Conservation (phyloP, 2,888 invertebrate species). For the Drosophila longiperda region DNA sequence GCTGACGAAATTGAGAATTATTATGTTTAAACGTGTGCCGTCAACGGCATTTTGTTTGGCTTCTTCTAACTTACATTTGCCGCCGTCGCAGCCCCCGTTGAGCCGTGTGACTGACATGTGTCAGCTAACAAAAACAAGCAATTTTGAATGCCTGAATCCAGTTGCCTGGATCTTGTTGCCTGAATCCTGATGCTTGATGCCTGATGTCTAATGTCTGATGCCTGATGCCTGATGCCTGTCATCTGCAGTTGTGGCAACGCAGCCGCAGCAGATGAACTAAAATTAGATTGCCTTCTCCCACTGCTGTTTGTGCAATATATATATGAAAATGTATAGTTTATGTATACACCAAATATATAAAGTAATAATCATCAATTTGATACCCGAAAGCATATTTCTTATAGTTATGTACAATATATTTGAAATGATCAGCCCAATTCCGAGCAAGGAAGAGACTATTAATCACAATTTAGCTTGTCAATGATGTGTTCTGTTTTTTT, state of each 20-base stretch:
- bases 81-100: slow-evolving; percentile 12
- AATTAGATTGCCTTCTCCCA: slow-evolving; percentile 64
- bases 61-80: slow-evolving; percentile 31
- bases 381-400: not conserved
- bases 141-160: slow-evolving; percentile 42
- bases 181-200: slow-evolving; percentile 19
- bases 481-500: not conserved
- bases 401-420: not conserved
- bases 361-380: slow-evolving; percentile 14
- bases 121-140: slow-evolving; percentile 29
- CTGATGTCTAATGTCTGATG: slow-evolving; percentile 9
- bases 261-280: slow-evolving; percentile 37
- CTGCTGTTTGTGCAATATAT: slow-evolving; percentile 18
- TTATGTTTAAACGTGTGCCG: slow-evolving; percentile 77
- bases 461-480: not conserved
- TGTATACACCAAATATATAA: not conserved
- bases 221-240: slow-evolving; percentile 40
- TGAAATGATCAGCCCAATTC: not conserved
- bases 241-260: slow-evolving; percentile 51
- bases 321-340: not conserved
- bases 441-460: not conserved
- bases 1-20: slow-evolving; percentile 81
- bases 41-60: slow-evolving; percentile 49
- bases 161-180: slow-evolving; percentile 18
- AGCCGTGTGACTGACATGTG: slow-evolving; percentile 32